These are phyloP conservation scores for Siderastrea radians DNA, from an alignment of 92 coral and sea anemone species.

Conservation along the genomic window DNA sequence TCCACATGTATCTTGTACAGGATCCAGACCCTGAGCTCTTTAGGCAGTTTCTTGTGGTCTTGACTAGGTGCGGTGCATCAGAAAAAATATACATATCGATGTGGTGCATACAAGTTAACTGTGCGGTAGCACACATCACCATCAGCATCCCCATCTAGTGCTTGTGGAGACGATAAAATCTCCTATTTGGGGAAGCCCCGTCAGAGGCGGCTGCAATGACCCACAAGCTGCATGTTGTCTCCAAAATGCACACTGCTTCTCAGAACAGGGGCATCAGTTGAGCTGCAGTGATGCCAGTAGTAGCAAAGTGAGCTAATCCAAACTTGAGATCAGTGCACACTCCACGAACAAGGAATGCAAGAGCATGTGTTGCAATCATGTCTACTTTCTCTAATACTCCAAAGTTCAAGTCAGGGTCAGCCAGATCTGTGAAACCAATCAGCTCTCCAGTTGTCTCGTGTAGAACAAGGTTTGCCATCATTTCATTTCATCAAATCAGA, in stretches of 20 bases:
- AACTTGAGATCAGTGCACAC: constrained; percentile 76
- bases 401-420: constrained; percentile 77
- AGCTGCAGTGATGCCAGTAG: constrained; percentile 71
- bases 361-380: constrained; percentile 68
- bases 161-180: constrained; percentile 67
- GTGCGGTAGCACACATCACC: constrained; percentile 67
- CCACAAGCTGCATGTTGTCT: constrained; percentile 65
- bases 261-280: constrained; percentile 71
- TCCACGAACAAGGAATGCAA: constrained; percentile 71
- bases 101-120: constrained; percentile 67
- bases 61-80: constrained; percentile 84
- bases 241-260: constrained; percentile 73
- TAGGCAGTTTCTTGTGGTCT: constrained; percentile 81
- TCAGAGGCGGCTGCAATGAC: constrained; percentile 74
- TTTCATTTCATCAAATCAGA: too few relatives aligned
- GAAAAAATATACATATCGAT: constrained; percentile 63
- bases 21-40: constrained; percentile 70
- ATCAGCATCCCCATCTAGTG: constrained; percentile 57
- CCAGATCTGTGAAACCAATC: constrained; percentile 71
- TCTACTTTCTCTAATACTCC: constrained; percentile 56
- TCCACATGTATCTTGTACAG: constrained; percentile 76
- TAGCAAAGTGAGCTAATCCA: constrained; percentile 75
- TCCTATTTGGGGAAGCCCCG: constrained; percentile 77
- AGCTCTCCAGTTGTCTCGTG: constrained; percentile 40
- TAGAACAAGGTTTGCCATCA: too few relatives aligned